phyloP scores from a whole-genome alignment of 2,888 invertebrate species.

The Gasteruption jaculator region DNA sequence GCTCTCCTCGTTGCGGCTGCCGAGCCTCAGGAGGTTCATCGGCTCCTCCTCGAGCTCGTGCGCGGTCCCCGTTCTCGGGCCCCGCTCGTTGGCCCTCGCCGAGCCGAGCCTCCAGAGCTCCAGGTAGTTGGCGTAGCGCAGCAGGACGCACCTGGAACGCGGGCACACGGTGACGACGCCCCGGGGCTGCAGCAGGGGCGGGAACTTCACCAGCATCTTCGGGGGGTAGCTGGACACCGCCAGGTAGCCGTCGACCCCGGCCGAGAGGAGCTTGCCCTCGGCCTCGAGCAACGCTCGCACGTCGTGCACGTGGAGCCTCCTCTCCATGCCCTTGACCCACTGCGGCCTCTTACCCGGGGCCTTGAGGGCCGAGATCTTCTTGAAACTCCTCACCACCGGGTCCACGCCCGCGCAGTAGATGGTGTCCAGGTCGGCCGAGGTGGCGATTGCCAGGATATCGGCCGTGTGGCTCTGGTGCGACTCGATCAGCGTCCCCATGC shows the following conservation, averaged over 20 bases:
- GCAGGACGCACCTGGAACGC: slow-evolving; percentile 56
- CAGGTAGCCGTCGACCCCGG: slow-evolving; percentile 76
- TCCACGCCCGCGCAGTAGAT: slow-evolving; percentile 81
- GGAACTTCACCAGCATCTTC: slow-evolving; percentile 65
- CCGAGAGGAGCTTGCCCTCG: slow-evolving; percentile 69
- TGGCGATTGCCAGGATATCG: slow-evolving; percentile 71
- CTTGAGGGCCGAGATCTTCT: slow-evolving; percentile 61
- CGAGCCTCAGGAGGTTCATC: slow-evolving; percentile 65
- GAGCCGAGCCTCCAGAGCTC: slow-evolving; percentile 64
- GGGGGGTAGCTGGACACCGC: slow-evolving; percentile 69
- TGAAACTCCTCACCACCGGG: slow-evolving; percentile 72
- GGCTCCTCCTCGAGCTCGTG: slow-evolving; percentile 53
- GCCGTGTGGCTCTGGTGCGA: slow-evolving; percentile 75
- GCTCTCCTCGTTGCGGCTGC: slow-evolving; percentile 62
- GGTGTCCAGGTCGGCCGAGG: slow-evolving; percentile 66
- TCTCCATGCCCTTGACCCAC: slow-evolving; percentile 80
- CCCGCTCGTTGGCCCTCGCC: slow-evolving; percentile 35
- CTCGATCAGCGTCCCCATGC: slow-evolving; percentile 72
- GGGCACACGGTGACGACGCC: slow-evolving; percentile 58
- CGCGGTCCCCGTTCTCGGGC: slow-evolving; percentile 27
- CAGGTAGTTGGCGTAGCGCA: slow-evolving; percentile 58
- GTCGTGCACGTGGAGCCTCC: slow-evolving; percentile 82
- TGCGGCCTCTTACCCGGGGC: slow-evolving; percentile 57
- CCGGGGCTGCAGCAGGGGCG: slow-evolving; percentile 66
- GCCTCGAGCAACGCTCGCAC: slow-evolving; percentile 69